Evolutionary conservation across 2,113 vertebrate species (phyloP).

Genomic region (Mormyrus iriodes): DNA sequence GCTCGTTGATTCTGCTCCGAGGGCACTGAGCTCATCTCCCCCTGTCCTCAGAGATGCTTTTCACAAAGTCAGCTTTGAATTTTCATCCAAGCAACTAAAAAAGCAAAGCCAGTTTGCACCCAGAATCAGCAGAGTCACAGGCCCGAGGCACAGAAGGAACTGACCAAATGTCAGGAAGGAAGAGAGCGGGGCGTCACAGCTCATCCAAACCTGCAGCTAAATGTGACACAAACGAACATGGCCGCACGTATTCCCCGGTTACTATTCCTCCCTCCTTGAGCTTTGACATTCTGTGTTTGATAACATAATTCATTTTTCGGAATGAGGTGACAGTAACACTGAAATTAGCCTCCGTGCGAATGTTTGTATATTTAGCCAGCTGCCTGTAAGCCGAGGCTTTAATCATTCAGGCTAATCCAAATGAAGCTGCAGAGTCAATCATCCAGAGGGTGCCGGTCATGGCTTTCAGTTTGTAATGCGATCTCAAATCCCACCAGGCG

Average conservation of each 20-base stretch:
- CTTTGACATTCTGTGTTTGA: constrained; percentile 31
- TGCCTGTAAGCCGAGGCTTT: constrained; percentile 19
- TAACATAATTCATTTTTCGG: constrained; percentile 39
- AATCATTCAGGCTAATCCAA: constrained; percentile 37
- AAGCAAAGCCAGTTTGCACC: not conserved
- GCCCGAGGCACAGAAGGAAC: not conserved
- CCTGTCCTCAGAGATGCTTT: constrained; percentile 14
- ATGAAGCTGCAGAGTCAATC: constrained; percentile 37
- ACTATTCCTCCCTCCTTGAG: not conserved
- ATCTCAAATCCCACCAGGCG: constrained; percentile 50
- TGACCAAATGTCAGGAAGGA: not conserved
- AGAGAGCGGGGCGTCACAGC: not conserved
- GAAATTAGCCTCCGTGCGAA: constrained; percentile 30
- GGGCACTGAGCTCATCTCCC: not conserved
- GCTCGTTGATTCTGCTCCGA: not conserved
- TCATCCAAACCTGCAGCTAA: not conserved
- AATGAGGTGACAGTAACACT: constrained; percentile 32
- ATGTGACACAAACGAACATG: not conserved
- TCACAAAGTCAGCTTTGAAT: constrained; percentile 2
- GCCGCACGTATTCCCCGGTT: not conserved
- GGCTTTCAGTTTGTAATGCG: constrained; percentile 39
- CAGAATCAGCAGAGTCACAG: not conserved
- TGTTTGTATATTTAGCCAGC: constrained; percentile 31
- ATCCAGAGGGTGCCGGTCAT: constrained; percentile 24
- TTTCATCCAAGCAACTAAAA: not conserved